Conservation (phyloP, 2,888 invertebrate species). For the Caenorhabditis sp. region DNA sequence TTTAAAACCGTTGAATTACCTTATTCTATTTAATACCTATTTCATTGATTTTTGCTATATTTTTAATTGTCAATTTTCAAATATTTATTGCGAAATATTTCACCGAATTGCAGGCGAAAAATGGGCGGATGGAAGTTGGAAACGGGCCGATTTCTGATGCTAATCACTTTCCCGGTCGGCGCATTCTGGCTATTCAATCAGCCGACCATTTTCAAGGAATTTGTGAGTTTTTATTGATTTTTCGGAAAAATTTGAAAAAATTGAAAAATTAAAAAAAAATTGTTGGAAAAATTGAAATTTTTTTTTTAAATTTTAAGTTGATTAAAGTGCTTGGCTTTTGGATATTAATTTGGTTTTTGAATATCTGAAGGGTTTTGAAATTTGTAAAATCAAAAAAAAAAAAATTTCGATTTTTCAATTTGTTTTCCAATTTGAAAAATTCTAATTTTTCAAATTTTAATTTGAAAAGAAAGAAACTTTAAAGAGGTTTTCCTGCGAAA, state of each 20-base stretch:
- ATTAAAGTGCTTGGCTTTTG: too few species aligned
- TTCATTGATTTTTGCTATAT: neutral
- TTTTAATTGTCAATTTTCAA: neutral
- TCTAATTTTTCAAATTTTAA: too few species aligned
- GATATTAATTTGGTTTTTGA: too few species aligned
- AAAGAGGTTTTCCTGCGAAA: too few species aligned
- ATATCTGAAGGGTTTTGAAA: too few species aligned
- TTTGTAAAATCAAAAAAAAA: neutral
- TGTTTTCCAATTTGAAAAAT: too few species aligned
- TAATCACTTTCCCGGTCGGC: slow-evolving; percentile 79
- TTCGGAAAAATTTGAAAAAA: too few species aligned
- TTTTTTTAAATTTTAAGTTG: neutral
- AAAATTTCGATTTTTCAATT: neutral
- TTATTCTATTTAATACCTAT: too few species aligned
- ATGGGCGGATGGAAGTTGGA: slow-evolving; percentile 81
- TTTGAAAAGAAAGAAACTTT: too few species aligned
- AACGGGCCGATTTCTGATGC: slow-evolving; percentile 74
- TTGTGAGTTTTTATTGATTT: slow-evolving; percentile 68
- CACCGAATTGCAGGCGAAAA: slow-evolving; percentile 11
- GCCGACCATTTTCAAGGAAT: slow-evolving; percentile 77
- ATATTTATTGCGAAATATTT: slow-evolving; percentile 51
- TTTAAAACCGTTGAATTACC: too few species aligned
- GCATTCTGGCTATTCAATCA: slow-evolving; percentile 81
- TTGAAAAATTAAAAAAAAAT: slow-evolving; percentile 5
- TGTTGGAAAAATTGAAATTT: too few species aligned